These are phyloP conservation scores for Bombyx mori DNA, from an alignment of 1,140 invertebrate species.

Conservation along the genomic window ASM3026992v2 NC_085112.1:6998001-6998500, in stretches of 20 bases:
- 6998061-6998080: slow-evolving; percentile 51
- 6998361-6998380: slow-evolving; percentile 5
- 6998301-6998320: background rate
- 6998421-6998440: slow-evolving; percentile 60
- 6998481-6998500: slow-evolving; percentile 45
- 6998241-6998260: slow-evolving; percentile 64
- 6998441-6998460: slow-evolving; percentile 38
- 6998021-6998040: no score
- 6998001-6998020: no score
- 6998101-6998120: slow-evolving; percentile 74
- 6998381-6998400: slow-evolving; percentile 39
- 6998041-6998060: no score
- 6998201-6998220: slow-evolving; percentile 65
- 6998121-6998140: slow-evolving; percentile 50
- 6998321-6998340: background rate
- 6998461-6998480: slow-evolving; percentile 47
- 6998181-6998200: slow-evolving; percentile 78
- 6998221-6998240: slow-evolving; percentile 74
- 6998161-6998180: slow-evolving; percentile 76
- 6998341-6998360: slow-evolving; percentile 25
- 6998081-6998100: slow-evolving; percentile 72
- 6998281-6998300: background rate
- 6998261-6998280: background rate
- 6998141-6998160: slow-evolving; percentile 31
- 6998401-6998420: slow-evolving; percentile 41